Percentiles rank a stretch among this genome's conserved stretches.
Evolutionary conservation across 2,888 invertebrate genomes (phyloP).

Genomic region (Sipunculus nudus): DNA sequence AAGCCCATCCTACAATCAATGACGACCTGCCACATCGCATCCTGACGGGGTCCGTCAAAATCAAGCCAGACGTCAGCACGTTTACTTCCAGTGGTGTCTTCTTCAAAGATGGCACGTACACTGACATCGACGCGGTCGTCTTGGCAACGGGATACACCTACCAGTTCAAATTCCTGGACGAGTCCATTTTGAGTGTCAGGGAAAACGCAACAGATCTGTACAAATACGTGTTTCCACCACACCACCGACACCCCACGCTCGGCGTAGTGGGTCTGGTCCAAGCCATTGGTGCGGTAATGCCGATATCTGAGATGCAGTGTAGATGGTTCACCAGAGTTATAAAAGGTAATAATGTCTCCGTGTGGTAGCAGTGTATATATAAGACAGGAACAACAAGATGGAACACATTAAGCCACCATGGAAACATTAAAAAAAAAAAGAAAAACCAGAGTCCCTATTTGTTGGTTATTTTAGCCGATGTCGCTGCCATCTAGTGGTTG

Average conservation of each 20-base stretch:
- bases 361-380: too few relatives aligned
- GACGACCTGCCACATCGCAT: conserved; percentile 68
- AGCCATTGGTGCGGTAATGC: conserved; percentile 67
- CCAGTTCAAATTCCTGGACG: conserved; percentile 58
- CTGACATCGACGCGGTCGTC: conserved; percentile 61
- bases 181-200: conserved; percentile 44
- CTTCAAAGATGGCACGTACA: conserved; percentile 57
- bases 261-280: conserved; percentile 66
- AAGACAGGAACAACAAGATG: too few relatives aligned
- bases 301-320: conserved; percentile 67
- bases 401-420: too few relatives aligned
- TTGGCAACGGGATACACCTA: conserved; percentile 67
- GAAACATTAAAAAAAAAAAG: neutral
- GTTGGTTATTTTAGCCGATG: too few relatives aligned
- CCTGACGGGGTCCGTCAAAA: conserved; percentile 60
- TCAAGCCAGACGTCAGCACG: conserved; percentile 55
- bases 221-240: conserved; percentile 66
- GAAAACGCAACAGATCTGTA: conserved; percentile 64
- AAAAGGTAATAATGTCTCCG: conserved; percentile 49
- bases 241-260: conserved; percentile 55
- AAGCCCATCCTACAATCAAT: conserved; percentile 65
- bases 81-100: conserved; percentile 52
- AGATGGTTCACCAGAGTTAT: conserved; percentile 54
- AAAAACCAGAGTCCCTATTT: too few relatives aligned
- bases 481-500: too few relatives aligned